A percentile compares a stretch with the other conserved stretches of the same genome.
phyloP scores from a whole-genome alignment of 2,888 invertebrate species.

The Andrena marginata region DNA sequence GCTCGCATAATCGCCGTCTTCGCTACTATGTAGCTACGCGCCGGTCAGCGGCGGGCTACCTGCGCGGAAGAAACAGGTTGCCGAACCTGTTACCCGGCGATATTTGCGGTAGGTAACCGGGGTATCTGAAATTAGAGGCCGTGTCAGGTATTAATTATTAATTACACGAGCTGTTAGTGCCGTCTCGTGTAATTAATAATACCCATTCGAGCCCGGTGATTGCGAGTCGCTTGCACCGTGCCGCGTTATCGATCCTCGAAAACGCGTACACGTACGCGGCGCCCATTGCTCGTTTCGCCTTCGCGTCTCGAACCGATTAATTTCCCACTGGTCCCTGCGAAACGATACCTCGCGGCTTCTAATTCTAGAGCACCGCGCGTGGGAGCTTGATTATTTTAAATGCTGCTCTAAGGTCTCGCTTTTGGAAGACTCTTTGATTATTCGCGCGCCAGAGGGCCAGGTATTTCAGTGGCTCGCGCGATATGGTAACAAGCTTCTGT shows the following conservation, averaged over 20 bases:
- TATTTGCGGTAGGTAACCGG: conserved; percentile 14
- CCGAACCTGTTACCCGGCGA: conserved; percentile 42
- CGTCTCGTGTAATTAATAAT: conserved; percentile 52
- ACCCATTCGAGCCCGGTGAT: conserved; percentile 39
- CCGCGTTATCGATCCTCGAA: conserved; percentile 43
- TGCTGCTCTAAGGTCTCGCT: too few relatives aligned
- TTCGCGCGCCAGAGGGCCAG: too few relatives aligned
- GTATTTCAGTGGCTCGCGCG: too few relatives aligned
- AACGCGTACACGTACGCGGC: neutral
- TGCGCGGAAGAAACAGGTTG: conserved; percentile 26
- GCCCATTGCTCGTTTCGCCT: neutral
- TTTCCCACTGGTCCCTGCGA: neutral
- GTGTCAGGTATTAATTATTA: conserved; percentile 50
- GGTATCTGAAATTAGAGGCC: conserved; percentile 42
- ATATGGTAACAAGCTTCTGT: too few relatives aligned
- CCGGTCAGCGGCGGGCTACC: neutral
- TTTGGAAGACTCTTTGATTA: too few relatives aligned
- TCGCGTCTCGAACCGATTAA: neutral
- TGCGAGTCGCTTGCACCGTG: conserved; percentile 31
- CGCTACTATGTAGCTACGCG: conserved; percentile 19
- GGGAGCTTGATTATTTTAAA: neutral
- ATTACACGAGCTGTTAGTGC: conserved; percentile 45
- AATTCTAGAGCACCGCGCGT: neutral
- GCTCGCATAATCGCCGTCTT: conserved; percentile 51
- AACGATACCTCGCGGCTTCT: neutral